Percentiles rank a stretch among this genome's conserved stretches.
Conservation (phyloP, 2,113 vertebrate species). For the Poeciliopsis turrubarensis region DNA sequence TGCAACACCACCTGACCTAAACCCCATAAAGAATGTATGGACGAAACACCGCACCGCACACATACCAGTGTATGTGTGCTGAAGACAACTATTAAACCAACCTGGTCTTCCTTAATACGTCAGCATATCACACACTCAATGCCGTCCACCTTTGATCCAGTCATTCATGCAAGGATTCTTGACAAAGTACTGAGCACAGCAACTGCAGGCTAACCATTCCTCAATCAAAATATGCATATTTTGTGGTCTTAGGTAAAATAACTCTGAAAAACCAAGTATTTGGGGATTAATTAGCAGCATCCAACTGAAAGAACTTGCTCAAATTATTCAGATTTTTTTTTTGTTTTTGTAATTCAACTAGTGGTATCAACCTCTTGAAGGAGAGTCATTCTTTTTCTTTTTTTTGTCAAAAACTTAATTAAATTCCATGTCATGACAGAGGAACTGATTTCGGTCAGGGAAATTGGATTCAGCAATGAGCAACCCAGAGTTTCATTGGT, state of each 20-base stretch:
- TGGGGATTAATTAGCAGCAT: too few relatives aligned
- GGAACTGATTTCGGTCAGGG: too few relatives aligned
- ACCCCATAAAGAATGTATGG: too few relatives aligned
- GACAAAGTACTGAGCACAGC: neutral
- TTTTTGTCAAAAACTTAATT: too few relatives aligned
- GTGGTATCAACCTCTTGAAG: neutral
- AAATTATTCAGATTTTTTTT: neutral
- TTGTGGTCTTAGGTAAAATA: neutral
- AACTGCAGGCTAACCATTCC: neutral
- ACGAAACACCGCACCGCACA: too few relatives aligned
- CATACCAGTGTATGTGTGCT: too few relatives aligned
- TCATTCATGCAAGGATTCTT: neutral
- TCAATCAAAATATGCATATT: too few relatives aligned
- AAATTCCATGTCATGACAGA: too few relatives aligned
- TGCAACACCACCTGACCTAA: neutral
- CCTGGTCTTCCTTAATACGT: too few relatives aligned
- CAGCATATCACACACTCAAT: neutral
- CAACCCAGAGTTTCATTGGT: conserved; percentile 7
- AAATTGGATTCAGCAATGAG: conserved; percentile 13
- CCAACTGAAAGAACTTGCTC: neutral
- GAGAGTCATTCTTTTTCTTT: too few relatives aligned
- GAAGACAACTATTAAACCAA: too few relatives aligned
- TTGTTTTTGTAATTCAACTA: neutral
- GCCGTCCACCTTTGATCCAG: neutral
- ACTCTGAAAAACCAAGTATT: neutral